Percentiles rank a stretch among this genome's conserved stretches.
These are phyloP conservation scores for Echeneis naucrates DNA, from an alignment of 2,797 vertebrate species.

Conservation along the genomic window DNA sequence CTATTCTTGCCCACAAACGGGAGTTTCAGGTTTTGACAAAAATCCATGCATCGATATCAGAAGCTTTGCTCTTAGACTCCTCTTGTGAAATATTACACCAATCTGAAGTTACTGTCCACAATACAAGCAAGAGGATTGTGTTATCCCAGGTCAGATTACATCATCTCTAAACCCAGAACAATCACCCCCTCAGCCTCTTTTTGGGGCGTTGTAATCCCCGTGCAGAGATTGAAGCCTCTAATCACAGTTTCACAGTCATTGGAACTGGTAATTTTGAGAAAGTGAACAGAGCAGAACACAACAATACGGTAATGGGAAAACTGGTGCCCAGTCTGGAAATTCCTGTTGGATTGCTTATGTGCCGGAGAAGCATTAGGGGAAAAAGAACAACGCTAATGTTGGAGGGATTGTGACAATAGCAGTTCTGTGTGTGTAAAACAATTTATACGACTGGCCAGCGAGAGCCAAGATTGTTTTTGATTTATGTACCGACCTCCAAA, in stretches of 20 bases:
- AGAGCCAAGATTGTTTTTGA: conserved; percentile 57
- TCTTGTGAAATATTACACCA: conserved; percentile 63
- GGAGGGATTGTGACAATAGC: conserved; percentile 67
- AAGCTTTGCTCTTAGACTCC: conserved; percentile 28
- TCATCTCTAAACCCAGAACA: conserved; percentile 63
- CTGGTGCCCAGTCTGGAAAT: conserved; percentile 61
- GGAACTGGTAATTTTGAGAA: conserved; percentile 72
- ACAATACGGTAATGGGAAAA: conserved; percentile 50
- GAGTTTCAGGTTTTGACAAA: conserved; percentile 68
- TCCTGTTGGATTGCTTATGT: conserved; percentile 73
- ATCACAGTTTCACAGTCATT: conserved; percentile 73
- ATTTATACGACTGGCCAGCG: conserved; percentile 36
- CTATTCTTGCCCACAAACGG: conserved; percentile 44
- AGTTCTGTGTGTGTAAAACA: conserved; percentile 68
- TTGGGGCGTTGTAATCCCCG: conserved; percentile 67
- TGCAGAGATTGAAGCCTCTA: conserved; percentile 69
- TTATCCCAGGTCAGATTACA: conserved; percentile 77
- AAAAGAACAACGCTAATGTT: conserved; percentile 63
- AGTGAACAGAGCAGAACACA: conserved; percentile 68
- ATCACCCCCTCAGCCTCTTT: conserved; percentile 59
- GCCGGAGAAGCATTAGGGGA: conserved; percentile 49
- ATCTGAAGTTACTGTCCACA: conserved; percentile 61
- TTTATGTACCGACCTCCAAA: conserved; percentile 59
- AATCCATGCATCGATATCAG: conserved; percentile 34
- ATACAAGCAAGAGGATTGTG: conserved; percentile 65